These are phyloP conservation scores for Callipepla squamata DNA, from an alignment of 2,113 vertebrate genomes.

Conservation along the genomic window DNA sequence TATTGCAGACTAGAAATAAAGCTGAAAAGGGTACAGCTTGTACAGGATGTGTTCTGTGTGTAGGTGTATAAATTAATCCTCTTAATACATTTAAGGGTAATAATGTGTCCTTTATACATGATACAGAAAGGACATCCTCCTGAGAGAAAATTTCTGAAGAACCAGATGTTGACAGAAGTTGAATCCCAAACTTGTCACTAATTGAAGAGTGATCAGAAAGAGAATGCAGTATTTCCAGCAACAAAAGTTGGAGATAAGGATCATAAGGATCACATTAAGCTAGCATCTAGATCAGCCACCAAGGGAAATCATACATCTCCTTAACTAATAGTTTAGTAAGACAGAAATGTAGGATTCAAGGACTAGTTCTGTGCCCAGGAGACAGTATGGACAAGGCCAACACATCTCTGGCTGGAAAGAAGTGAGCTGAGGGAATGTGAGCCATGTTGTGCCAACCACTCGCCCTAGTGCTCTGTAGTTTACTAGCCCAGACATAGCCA, in stretches of 20 bases:
- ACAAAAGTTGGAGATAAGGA: not conserved
- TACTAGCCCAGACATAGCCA: not conserved
- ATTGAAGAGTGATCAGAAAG: not conserved
- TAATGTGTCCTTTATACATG: not conserved
- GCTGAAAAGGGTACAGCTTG: not conserved
- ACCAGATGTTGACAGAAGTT: not conserved
- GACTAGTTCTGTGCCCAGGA: not conserved
- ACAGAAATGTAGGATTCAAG: not conserved
- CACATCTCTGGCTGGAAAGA: not conserved
- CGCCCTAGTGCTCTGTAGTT: not conserved
- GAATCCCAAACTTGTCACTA: not conserved
- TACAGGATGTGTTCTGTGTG: not conserved
- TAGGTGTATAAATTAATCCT: not conserved
- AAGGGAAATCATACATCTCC: fast-evolving
- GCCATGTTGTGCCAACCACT: not conserved
- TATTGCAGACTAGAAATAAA: not conserved
- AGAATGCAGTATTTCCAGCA: not conserved
- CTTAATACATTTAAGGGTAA: not conserved
- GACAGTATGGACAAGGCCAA: not conserved
- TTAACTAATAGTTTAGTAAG: not conserved
- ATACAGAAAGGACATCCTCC: not conserved
- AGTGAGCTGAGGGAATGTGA: not conserved
- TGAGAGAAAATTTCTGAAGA: not conserved
- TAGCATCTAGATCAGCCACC: not conserved
- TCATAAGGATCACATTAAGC: not conserved